Evolutionary conservation across 2,888 invertebrate species (phyloP).

Genomic region (Onchidella celtica): DNA sequence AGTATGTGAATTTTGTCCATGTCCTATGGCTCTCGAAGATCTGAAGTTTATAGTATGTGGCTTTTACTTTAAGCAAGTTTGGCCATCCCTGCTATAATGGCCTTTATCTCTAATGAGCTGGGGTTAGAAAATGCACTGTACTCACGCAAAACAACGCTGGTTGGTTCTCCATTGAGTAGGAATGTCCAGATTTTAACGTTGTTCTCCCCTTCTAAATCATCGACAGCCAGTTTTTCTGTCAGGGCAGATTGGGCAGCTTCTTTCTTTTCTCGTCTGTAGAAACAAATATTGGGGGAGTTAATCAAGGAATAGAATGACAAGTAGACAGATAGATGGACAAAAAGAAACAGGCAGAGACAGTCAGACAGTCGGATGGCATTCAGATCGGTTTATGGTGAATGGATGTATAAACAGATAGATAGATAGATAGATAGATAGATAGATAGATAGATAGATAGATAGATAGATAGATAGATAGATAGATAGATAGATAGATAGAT

Average conservation of each 20-base stretch:
- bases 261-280: conserved; percentile 28
- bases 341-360: no score
- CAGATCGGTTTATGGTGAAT: not conserved
- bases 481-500: not conserved
- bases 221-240: conserved; percentile 19
- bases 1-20: no score
- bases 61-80: no score
- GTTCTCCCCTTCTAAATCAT: conserved; percentile 36
- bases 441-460: not conserved
- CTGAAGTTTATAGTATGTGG: no score
- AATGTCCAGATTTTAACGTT: conserved; percentile 54
- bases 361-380: no score
- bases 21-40: no score
- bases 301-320: no score
- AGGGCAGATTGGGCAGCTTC: conserved; percentile 36
- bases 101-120: no score
- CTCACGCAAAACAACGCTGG: conserved; percentile 53
- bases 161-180: conserved; percentile 51
- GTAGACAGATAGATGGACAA: no score
- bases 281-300: no score
- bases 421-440: not conserved
- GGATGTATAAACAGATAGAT: not conserved
- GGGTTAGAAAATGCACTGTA: no score
- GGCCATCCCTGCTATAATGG: no score
- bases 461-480: not conserved